Conservation (phyloP, 1,140 invertebrate genomes). For the Batillaria attramentaria region DNA sequence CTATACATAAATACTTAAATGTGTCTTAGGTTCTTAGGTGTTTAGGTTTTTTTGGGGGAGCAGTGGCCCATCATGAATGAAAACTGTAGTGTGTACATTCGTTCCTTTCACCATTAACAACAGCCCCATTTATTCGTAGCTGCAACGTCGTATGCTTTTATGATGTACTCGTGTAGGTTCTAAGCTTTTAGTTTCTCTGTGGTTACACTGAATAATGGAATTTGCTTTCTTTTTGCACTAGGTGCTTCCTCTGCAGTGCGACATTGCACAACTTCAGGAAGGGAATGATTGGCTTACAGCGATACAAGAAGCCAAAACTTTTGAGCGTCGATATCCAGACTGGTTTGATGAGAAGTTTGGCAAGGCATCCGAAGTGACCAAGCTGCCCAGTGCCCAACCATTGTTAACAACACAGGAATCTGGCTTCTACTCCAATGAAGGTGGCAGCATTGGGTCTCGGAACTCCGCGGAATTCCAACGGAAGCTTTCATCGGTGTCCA, state of each 20-base stretch:
- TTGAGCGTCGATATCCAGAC: not conserved
- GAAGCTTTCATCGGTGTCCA: conserved; percentile 4
- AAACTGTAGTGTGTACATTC: no score
- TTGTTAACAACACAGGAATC: conserved; percentile 8
- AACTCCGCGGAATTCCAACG: not conserved
- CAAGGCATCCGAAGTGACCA: not conserved
- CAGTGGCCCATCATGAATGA: no score
- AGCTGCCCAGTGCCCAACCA: not conserved
- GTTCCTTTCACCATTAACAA: no score
- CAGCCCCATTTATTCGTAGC: no score
- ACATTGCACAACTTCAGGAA: conserved; percentile 1
- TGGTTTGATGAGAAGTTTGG: conserved; percentile 27
- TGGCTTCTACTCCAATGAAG: not conserved
- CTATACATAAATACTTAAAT: no score
- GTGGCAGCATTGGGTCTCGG: not conserved
- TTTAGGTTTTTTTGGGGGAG: no score
- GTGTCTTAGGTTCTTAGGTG: no score
- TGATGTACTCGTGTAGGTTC: no score
- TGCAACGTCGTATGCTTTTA: no score
- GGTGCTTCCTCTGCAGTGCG: conserved; percentile 20
- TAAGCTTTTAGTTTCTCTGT: no score
- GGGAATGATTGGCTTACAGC: conserved; percentile 18
- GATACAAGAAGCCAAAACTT: conserved; percentile 8
- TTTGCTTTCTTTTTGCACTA: not conserved
- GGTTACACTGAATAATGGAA: not conserved